Base-by-base conservation (phyloP, 2,113 vertebrate species). In the Xenus cinereus region DNA sequence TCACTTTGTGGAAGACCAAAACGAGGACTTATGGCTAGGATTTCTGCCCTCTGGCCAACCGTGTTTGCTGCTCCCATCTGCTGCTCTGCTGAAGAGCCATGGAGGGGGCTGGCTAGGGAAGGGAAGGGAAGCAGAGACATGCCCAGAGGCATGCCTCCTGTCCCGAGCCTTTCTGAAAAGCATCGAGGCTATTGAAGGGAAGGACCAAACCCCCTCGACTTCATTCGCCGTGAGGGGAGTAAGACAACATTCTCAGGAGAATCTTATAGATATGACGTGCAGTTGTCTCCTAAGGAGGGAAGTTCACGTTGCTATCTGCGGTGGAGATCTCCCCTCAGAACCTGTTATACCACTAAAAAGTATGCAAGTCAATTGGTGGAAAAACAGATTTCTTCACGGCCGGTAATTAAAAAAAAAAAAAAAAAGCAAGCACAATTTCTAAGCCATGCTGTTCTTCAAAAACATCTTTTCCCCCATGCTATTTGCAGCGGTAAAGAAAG, bases 301-400 rank as follows among this genome's bases (percentile, higher is more conserved):
- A 86, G 89, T 53, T 80, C 59, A n/a, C 5, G 23, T 23, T 88
- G 81, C 67, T 89, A 75, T 90, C 79, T 92, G 64, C 56, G 83
- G 54, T 3, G 10, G 45, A 24, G 60, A 93, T 87, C 85, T 96
- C 43, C 30, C 35, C 51, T 75, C 48, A 94, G 86, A 96, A 96
- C 57, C 90, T 93, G 63, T 81, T 89, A 64, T 10, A 84, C 84
- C 39, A 84, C 86, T 94, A 84, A 92, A 81, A 66, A 84, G 43
- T 53, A 96, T 75, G 83, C 68, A 90, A 93, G 92, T 53, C 83
- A 90, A 9, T 12, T 78, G 41, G 73, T 79, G 73, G 80, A 94
- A 92, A 94, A 93, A 16, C 27, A 77, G 54, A 92, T 84, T 90
- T 92, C 87, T 92, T 90, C 86, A 93, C 60, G 87, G 87, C 33